Base-by-base conservation (phyloP, 2,797 vertebrate species). In the Silurus aristotelis region DNA sequence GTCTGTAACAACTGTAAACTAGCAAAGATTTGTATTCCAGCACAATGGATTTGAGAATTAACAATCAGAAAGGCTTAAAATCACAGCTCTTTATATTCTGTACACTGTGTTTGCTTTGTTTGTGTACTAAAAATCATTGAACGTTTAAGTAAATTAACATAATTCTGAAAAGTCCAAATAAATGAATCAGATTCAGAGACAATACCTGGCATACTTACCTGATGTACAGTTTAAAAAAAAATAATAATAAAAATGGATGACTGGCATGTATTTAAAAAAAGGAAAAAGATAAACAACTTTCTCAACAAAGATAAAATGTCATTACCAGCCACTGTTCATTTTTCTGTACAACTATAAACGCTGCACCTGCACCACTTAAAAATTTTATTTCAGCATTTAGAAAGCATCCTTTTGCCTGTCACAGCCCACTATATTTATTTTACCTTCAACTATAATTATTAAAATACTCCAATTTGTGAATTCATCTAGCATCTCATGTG, bases 1-100 rank as follows among this genome's bases (percentile, higher is more conserved):
- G 43, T 75, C 67, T 75, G 58, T 75, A 83, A 75, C 63, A 63
- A 64, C 64, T 19, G n/a, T 6, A 75, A 64, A 81, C 9, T 12
- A 13, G 5, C 46, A 73, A 73, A 15, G 22, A 27, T 52, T 80
- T 67, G 31, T 80, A 67, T 67, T 67, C n/a, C 48, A 31, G 63
- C 25, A 81, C 46, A 55, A 64, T 80, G 14, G 60, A n/a, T 64
- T 25, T 79, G 38, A 61, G 31, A 79, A 79, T 58, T 31, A 58
- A 56, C 48, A 75, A 55, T 48, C 22, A 15, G 71, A 73, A 73
- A 75, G 52, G 52, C 10, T 52, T 52, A 52, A 52, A 52, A 52
- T 38, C 14, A 27, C 22, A 31, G 22, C 15, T 27, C 15, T 31
- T 76, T 58, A 56, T 56, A 76, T 56, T 27, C 17, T 5, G 10